Percentiles rank a stretch among this genome's conserved stretches.
These are phyloP conservation scores for Nycticebus coucang DNA, from an alignment of 2,113 vertebrate species.

Conservation along the genomic window DNA sequence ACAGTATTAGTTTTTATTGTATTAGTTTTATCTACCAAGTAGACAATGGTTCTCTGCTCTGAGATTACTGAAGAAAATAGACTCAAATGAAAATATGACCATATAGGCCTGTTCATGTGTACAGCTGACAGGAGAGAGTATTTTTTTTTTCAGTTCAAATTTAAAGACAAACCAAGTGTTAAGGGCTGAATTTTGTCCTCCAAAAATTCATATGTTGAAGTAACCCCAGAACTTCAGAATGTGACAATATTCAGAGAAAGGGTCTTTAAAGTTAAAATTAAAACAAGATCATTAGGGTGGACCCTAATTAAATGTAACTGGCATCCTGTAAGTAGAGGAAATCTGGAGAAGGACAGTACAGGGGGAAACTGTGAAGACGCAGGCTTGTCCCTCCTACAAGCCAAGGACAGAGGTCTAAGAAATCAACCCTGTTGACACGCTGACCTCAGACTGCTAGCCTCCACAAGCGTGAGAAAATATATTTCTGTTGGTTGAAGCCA, in stretches of 20 bases:
- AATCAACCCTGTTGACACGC: background rate
- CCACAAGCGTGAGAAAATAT: background rate
- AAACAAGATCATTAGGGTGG: background rate
- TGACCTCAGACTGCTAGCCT: background rate
- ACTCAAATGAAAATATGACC: constrained; percentile 5
- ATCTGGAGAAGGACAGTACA: background rate
- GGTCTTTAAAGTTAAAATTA: background rate
- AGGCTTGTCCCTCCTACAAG: background rate
- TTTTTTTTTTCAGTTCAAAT: constrained; percentile 33
- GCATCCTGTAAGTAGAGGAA: background rate
- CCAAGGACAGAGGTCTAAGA: background rate
- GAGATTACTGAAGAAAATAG: constrained; percentile 37
- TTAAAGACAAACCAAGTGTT: constrained; percentile 18
- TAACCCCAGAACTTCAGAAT: background rate
- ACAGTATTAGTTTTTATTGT: background rate
- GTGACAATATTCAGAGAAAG: background rate
- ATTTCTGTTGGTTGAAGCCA: background rate
- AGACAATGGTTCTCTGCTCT: background rate
- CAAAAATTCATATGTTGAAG: background rate
- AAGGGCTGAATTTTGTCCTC: background rate
- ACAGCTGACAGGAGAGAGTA: background rate
- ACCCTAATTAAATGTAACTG: background rate
- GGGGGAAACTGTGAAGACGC: background rate
- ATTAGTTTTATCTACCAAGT: background rate
- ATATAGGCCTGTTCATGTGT: background rate